Evolutionary conservation across 2,888 invertebrate species (phyloP), one percentile per base, ranked within the genome.

Genomic region (Watsonalla cultraria): DNA sequence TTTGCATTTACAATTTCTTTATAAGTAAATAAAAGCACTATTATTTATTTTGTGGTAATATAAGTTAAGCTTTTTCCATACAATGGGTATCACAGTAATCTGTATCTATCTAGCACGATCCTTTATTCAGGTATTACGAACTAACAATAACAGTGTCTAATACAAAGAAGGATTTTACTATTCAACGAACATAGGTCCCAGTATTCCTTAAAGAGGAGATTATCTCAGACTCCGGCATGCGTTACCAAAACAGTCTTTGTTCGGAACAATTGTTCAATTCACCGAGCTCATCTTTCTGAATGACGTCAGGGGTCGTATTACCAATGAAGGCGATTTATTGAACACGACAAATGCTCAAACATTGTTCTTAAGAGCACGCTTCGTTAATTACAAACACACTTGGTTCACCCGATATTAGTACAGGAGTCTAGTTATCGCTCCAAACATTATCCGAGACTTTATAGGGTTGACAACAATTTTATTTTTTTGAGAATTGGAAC

Each of bases 311-410:
- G 58, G 61, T 79, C 74, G 66, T 60, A 66, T 77, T 81, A 77
- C 84, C 83, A 46, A 46, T 51, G 46, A 51, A 51, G 42, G 42
- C 42, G 42, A 42, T 42, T 42, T 42, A 42, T 42, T 42, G 42
- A 42, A 42, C 42, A 39, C 14, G 46, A 51, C 54, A 63, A 60
- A 58, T 68, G 68, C 70, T 71, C 70, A 73, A 77, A 87, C 88
- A 89, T 84, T 87, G 87, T 85, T 78, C 82, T 72, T 78, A 74
- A 59, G 74, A 78, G 78, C 82, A 80, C 74, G 80, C 78, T 80
- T 83, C 85, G 87, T 87, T 88, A 86, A 87, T 88, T 86, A 85
- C 76, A 81, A 83, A 82, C 82, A 82, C 81, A 87, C 86, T 84
- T 76, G 81, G 70, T 74, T 70, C 73, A 71, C 69, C 70, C 56